Evolutionary conservation across 1,140 invertebrate genomes (phyloP), one percentile per base, ranked within the genome.

Genomic region (Branchinecta lynchi): DNA sequence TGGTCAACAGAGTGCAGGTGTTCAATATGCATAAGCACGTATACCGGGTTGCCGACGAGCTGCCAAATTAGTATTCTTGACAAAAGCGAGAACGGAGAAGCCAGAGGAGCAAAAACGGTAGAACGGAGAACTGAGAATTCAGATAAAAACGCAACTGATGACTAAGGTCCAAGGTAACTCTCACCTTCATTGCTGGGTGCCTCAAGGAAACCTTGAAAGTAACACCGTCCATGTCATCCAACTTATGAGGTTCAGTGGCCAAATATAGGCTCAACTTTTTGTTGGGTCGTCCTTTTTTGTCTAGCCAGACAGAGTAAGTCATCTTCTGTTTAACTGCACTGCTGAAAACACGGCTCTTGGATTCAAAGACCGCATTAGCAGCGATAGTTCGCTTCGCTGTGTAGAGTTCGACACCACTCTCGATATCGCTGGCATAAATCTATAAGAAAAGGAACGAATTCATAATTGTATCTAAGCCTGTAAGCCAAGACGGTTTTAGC

Each of bases 241-340:
- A 43, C 44, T 71, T 71, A 67, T 60, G 9, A 43, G 70, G 44
- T 20, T 68, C 67, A 7, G 17, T 20, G n/a, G 51, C 45, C 12
- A 66, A 45, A 20, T 20, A 9, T 20, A 71, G 20, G 15, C 65
- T 60, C 12, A 71, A 32, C 75, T 86, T 88, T 12, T 86, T 81
- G 43, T 84, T 80, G 0, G 87, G 86, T 65, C 85, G 82, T 68
- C 83, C 82, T 70, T 84, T 83, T 74, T 88, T 87, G 77, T 90
- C 86, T 12, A 87, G 76, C 76, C 86, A 88, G 65, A 88, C 78
- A n/a, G 70, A 43, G 0, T 68, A 32, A 20, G 45, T 60, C 51
- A 60, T 20, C 51, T 60, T 60, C 17, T 60, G 51, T 20, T 60
- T 60, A 12, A 60, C 51, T 60, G 51, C 12, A 60, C 51, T 60